Evolutionary conservation across 2,113 vertebrate species (phyloP).

Genomic region (Galemys pyrenaicus): DNA sequence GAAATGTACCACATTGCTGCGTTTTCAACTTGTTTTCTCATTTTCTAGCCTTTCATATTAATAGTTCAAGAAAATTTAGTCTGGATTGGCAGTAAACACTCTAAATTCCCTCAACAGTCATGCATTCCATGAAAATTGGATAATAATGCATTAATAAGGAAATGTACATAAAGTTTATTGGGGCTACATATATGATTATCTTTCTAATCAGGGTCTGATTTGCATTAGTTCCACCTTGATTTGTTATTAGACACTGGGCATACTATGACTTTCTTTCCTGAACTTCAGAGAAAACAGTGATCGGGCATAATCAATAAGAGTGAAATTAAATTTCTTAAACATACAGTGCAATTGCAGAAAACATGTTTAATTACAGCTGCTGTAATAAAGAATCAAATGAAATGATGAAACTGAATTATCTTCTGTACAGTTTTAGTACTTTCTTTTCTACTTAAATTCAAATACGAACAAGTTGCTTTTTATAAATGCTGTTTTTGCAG

Average conservation of each 20-base stretch:
- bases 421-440: constrained; percentile 36
- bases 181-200: background rate
- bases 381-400: background rate
- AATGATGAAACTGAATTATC: constrained; percentile 38
- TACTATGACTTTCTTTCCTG: background rate
- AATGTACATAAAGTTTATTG: background rate
- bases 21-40: background rate
- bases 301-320: constrained; percentile 20
- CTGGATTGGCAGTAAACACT: background rate
- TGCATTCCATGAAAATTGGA: constrained; percentile 28
- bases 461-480: constrained; percentile 56
- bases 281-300: background rate
- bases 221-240: constrained; percentile 41
- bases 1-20: background rate
- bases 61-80: background rate
- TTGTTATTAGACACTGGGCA: background rate
- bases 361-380: background rate
- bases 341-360: background rate
- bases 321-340: constrained; percentile 42
- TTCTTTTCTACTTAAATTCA: constrained; percentile 62
- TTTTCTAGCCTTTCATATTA: background rate
- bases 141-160: constrained; percentile 26
- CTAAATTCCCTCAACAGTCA: background rate
- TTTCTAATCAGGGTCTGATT: constrained; percentile 47
- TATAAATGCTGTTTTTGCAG: constrained; percentile 62